These are phyloP conservation scores for Drosophila conformis DNA, from an alignment of 2,888 invertebrate species.

Conservation along the genomic window DNA sequence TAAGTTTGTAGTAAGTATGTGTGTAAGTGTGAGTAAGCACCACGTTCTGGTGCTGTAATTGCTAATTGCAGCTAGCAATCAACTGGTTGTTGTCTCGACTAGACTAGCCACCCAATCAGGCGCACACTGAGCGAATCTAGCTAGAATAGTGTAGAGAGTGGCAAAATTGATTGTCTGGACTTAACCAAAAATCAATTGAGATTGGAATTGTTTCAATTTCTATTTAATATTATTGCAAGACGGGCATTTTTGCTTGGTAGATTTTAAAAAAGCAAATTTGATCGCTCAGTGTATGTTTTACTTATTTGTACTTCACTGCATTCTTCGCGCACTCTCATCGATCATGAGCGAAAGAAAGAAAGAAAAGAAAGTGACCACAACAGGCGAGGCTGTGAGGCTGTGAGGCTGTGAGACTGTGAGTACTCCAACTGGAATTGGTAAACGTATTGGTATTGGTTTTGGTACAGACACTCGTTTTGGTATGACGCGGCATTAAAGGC, in stretches of 20 bases:
- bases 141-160: accelerated
- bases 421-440: slow-evolving; percentile 48
- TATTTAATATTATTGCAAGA: not conserved
- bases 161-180: not conserved
- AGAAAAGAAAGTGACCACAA: slow-evolving; percentile 76
- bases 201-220: not conserved
- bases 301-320: slow-evolving; percentile 48
- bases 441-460: slow-evolving; percentile 17
- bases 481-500: slow-evolving; percentile 62
- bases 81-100: slow-evolving; percentile 25
- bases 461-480: slow-evolving; percentile 19
- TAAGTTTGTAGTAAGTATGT: not conserved
- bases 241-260: not conserved
- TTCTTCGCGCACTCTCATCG: slow-evolving; percentile 60
- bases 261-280: not conserved
- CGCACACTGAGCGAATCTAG: slow-evolving; percentile 19
- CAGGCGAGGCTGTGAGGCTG: slow-evolving; percentile 14
- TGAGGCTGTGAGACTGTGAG: slow-evolving; percentile 19
- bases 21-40: not conserved
- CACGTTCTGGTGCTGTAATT: slow-evolving; percentile 41
- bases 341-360: slow-evolving; percentile 66
- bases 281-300: slow-evolving; percentile 33
- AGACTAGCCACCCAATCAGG: slow-evolving; percentile 11
- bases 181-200: not conserved
- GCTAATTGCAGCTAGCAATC: slow-evolving; percentile 37